A percentile compares a stretch with the other conserved stretches of the same genome.
phyloP scores from a whole-genome alignment of 2,113 vertebrate genomes.

The Carassius auratus region DNA sequence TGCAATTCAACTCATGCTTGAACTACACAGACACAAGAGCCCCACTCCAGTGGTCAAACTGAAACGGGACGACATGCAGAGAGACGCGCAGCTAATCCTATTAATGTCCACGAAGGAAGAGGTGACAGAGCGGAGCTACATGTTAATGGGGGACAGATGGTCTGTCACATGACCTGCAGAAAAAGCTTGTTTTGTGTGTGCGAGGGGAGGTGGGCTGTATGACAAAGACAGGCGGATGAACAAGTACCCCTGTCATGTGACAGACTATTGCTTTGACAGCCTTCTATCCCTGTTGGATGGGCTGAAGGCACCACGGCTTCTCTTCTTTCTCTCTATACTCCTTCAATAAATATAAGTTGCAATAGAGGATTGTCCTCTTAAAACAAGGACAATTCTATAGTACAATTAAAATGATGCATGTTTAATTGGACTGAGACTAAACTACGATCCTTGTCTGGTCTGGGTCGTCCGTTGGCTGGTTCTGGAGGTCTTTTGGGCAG shows the following conservation, averaged over 20 bases:
- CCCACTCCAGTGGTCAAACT: neutral
- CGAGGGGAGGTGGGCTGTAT: conserved; percentile 46
- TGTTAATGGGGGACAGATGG: conserved; percentile 71
- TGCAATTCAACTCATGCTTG: neutral
- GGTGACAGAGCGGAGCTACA: conserved; percentile 53
- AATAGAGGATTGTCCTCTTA: neutral
- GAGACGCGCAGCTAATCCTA: conserved; percentile 68
- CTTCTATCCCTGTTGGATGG: conserved; percentile 59
- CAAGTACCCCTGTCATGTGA: conserved; percentile 48
- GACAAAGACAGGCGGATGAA: conserved; percentile 59
- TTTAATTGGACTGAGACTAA: neutral
- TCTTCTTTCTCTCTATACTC: neutral
- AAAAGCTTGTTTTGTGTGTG: conserved; percentile 37
- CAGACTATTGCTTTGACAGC: conserved; percentile 70
- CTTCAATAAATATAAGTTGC: neutral
- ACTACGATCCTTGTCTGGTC: neutral
- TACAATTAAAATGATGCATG: neutral
- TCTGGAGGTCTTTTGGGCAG: neutral
- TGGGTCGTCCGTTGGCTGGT: neutral
- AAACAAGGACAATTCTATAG: too few relatives aligned
- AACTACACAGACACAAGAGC: conserved; percentile 3
- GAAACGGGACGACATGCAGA: conserved; percentile 67
- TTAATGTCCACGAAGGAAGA: conserved; percentile 63
- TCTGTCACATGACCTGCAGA: conserved; percentile 68
- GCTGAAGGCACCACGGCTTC: neutral